Evolutionary conservation across 2,888 invertebrate species (phyloP).

Genomic region (Drosophila acutilabella): DNA sequence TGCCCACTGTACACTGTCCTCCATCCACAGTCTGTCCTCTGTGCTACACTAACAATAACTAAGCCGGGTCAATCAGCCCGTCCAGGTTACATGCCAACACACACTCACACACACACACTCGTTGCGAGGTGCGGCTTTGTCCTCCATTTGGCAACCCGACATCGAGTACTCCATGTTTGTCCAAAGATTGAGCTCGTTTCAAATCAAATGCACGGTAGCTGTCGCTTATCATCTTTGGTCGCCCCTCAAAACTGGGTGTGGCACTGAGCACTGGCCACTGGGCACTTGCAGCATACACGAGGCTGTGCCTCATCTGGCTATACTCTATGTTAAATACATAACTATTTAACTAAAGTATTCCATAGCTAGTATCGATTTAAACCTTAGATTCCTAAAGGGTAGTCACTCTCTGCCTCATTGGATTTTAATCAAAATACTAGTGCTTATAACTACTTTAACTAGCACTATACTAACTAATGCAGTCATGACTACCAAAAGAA

Average conservation of each 20-base stretch:
- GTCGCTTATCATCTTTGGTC: not conserved
- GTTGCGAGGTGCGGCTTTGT: slow-evolving; percentile 28
- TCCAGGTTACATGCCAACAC: slow-evolving; percentile 36
- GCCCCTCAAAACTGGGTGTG: slow-evolving; percentile 19
- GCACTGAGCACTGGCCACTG: no score
- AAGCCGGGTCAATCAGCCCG: slow-evolving; percentile 66
- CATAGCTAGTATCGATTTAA: no score
- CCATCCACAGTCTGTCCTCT: not conserved
- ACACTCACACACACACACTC: slow-evolving; percentile 1
- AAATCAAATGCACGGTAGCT: slow-evolving; percentile 17
- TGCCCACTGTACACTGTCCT: slow-evolving; percentile 1
- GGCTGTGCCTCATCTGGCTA: not conserved
- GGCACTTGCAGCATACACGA: no score
- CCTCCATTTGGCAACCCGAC: slow-evolving; percentile 8
- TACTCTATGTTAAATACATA: no score
- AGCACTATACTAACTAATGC: no score
- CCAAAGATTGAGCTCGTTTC: slow-evolving; percentile 6
- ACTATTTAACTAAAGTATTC: no score
- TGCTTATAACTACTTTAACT: no score
- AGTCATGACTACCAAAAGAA: no score
- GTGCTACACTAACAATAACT: slow-evolving; percentile 23
- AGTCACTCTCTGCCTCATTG: no score
- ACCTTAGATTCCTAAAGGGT: no score
- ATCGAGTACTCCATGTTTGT: not conserved
- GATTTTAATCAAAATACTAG: no score